Conservation (phyloP, 2,888 invertebrate species). For the Bellardia pandia region DNA sequence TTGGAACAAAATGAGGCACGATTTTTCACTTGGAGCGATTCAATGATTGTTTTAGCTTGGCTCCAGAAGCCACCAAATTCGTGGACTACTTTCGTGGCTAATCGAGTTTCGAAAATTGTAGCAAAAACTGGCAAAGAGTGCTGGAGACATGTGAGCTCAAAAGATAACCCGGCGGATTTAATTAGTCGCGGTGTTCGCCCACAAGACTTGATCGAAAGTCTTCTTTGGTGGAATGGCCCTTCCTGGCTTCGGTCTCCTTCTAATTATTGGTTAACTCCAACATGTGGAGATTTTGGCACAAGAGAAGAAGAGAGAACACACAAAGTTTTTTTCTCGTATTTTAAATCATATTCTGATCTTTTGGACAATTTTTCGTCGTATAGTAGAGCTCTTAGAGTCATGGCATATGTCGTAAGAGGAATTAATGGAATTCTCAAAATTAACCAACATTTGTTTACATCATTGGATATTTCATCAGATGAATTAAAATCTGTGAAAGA, state of each 20-base stretch:
- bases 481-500: neutral
- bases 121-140: neutral
- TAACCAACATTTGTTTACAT: neutral
- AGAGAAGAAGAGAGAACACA: neutral
- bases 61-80: neutral
- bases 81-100: slow-evolving; percentile 27
- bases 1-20: neutral
- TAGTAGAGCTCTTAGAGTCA: neutral
- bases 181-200: neutral
- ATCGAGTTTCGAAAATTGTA: slow-evolving; percentile 27
- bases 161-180: slow-evolving; percentile 19
- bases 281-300: neutral
- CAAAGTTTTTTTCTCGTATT: slow-evolving; percentile 4
- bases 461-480: neutral
- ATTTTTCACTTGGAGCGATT: neutral
- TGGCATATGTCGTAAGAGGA: neutral
- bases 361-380: neutral
- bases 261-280: neutral
- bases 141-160: neutral
- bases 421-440: neutral
- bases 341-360: neutral
- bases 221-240: slow-evolving; percentile 3
- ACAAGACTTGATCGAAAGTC: neutral
- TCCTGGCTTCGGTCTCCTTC: neutral
- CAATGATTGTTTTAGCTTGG: neutral